Percentiles rank a stretch among this genome's conserved stretches.
Evolutionary conservation across 2,888 invertebrate genomes (phyloP).

Genomic region (Oxystoma pomonae): DNA sequence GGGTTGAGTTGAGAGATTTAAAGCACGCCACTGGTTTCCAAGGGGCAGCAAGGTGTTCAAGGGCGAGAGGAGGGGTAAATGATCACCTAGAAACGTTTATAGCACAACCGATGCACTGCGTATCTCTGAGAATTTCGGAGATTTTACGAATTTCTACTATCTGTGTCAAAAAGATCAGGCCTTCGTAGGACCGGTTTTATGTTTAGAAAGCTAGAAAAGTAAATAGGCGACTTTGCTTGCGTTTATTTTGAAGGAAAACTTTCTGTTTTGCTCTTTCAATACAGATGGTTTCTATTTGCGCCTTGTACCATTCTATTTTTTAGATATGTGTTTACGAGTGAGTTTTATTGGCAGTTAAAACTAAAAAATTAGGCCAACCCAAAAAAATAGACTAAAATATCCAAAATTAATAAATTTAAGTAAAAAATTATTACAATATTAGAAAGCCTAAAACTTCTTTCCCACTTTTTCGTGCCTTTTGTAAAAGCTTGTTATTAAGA

Average conservation of each 20-base stretch:
- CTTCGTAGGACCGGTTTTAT: constrained; percentile 4
- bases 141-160: constrained; percentile 17
- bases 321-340: too few relatives aligned
- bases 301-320: too few relatives aligned
- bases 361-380: too few relatives aligned
- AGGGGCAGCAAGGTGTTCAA: neutral
- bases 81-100: constrained; percentile 2
- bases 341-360: too few relatives aligned
- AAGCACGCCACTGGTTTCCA: neutral
- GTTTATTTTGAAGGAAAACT: neutral
- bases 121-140: constrained; percentile 18
- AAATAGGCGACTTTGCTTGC: neutral
- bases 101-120: constrained; percentile 2
- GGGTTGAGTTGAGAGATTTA: neutral
- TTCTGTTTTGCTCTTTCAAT: neutral
- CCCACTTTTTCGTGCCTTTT: too few relatives aligned
- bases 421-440: too few relatives aligned
- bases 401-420: too few relatives aligned
- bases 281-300: too few relatives aligned
- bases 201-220: neutral
- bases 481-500: too few relatives aligned
- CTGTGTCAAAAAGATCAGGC: constrained; percentile 16
- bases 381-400: too few relatives aligned
- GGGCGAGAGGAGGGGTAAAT: neutral
- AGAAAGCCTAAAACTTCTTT: too few relatives aligned